Evolutionary conservation across 2,113 vertebrate species (phyloP).

Genomic region (Micronisus gabar): DNA sequence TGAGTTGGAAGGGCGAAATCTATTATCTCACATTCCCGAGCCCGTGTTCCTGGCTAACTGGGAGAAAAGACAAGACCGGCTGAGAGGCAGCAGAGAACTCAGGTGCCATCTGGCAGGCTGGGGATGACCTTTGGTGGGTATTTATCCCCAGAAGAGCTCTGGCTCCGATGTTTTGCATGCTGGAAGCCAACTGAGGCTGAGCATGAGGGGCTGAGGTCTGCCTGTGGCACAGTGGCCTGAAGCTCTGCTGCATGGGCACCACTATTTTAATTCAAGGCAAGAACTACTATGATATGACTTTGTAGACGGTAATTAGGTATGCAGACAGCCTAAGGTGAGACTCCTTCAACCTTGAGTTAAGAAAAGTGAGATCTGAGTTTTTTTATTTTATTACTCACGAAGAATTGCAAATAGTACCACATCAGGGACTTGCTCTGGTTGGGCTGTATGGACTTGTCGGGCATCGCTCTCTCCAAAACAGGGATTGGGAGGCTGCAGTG

Average conservation of each 20-base stretch:
- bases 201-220: accelerated
- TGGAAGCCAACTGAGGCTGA: background rate
- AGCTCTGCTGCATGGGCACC: background rate
- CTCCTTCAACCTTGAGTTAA: background rate
- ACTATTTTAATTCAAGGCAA: background rate
- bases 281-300: accelerated
- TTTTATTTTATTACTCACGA: background rate
- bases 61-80: background rate
- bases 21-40: accelerated
- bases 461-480: background rate
- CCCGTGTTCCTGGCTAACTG: background rate
- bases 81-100: background rate
- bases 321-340: background rate
- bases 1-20: background rate
- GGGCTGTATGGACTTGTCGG: background rate
- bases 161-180: accelerated
- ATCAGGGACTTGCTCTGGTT: background rate
- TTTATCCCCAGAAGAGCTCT: background rate
- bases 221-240: background rate
- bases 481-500: background rate
- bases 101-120: no score
- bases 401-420: background rate
- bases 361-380: background rate
- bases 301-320: background rate
- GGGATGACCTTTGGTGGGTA: background rate